Conservation (phyloP, 2,888 invertebrate species). For the Dexiosoma caninum region DNA sequence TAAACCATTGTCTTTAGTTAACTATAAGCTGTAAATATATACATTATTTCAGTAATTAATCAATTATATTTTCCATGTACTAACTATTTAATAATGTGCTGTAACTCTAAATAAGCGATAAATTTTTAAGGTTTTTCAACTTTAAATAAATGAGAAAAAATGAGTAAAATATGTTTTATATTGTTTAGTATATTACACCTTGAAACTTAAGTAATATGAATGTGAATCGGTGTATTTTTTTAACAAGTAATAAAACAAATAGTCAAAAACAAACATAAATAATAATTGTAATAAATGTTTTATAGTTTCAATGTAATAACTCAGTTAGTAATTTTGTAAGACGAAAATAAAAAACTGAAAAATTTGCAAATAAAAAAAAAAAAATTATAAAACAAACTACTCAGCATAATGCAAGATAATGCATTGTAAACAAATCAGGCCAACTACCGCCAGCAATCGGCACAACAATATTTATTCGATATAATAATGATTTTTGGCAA, state of each 20-base stretch:
- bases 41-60: no score
- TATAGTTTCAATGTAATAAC: constrained; percentile 30
- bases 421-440: constrained; percentile 36
- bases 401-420: neutral
- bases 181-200: constrained; percentile 30
- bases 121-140: constrained; percentile 4
- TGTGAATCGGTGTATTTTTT: neutral
- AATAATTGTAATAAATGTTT: constrained; percentile 38
- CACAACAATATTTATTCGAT: constrained; percentile 34
- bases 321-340: constrained; percentile 36
- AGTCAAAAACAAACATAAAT: constrained; percentile 24
- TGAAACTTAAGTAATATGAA: constrained; percentile 40
- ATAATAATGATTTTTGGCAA: constrained; percentile 49
- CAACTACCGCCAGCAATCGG: constrained; percentile 35
- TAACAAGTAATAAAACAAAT: constrained; percentile 16
- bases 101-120: neutral
- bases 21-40: no score
- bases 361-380: neutral
- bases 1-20: no score
- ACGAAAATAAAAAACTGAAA: neutral
- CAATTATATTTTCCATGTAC: no score
- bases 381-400: no score
- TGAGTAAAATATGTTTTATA: neutral
- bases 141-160: neutral
- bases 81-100: no score